Percentiles rank a stretch among this genome's conserved stretches.
Evolutionary conservation across 1,140 invertebrate genomes (phyloP).

Genomic region (Belonocnema kinseyi): DNA sequence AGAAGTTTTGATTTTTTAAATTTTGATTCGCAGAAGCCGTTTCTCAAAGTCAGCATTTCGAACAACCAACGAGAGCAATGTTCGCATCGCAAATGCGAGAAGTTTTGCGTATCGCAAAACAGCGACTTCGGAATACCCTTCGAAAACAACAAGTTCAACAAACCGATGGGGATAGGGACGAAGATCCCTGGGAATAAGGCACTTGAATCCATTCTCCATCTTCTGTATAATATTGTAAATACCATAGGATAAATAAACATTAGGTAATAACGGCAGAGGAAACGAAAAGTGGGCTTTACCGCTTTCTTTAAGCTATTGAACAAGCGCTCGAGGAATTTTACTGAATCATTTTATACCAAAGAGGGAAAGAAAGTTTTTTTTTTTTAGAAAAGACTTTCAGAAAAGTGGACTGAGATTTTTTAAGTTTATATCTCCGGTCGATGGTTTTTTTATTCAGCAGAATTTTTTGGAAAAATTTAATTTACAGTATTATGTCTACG

Average conservation of each 20-base stretch:
- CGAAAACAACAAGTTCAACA: conserved; percentile 20
- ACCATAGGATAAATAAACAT: not conserved
- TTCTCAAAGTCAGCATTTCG: conserved; percentile 24
- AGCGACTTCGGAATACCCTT: conserved; percentile 20
- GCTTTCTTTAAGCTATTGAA: not conserved
- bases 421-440: too few species aligned
- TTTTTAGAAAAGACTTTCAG: not conserved
- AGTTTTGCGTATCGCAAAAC: conserved; percentile 21
- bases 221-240: conserved; percentile 25
- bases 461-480: too few species aligned
- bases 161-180: conserved; percentile 16
- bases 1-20: not conserved
- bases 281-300: not conserved
- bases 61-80: conserved; percentile 26
- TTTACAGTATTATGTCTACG: too few species aligned
- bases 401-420: too few species aligned
- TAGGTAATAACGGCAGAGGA: not conserved
- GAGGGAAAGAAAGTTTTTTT: not conserved
- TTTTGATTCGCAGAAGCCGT: conserved; percentile 12
- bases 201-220: not conserved
- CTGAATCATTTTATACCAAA: not conserved
- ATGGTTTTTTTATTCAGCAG: too few species aligned
- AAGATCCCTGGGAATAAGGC: conserved; percentile 16
- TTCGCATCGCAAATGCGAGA: conserved; percentile 25
- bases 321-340: not conserved